phyloP scores from a whole-genome alignment of 1,140 invertebrate species.

The Aethina tumida region DNA sequence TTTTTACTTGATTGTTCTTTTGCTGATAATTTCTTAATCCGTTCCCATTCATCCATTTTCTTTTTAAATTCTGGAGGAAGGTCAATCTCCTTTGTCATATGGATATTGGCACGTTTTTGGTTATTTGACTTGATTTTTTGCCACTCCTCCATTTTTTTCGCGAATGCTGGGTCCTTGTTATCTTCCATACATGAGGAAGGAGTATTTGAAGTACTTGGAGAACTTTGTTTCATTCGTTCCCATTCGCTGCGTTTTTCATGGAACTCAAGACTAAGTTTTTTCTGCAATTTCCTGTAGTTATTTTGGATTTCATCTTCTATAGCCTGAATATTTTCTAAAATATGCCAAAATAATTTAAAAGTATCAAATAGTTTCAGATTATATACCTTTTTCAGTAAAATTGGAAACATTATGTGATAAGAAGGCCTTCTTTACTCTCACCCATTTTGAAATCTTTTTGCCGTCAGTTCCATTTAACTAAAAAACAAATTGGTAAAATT shows the following conservation, averaged over 20 bases:
- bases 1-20: constrained; percentile 48
- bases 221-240: constrained; percentile 45
- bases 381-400: no score
- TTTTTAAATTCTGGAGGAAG: constrained; percentile 67
- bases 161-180: constrained; percentile 26
- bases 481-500: constrained; percentile 8
- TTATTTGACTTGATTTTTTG: constrained; percentile 32
- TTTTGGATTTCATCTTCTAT: constrained; percentile 42
- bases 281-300: constrained; percentile 53
- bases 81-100: constrained; percentile 46
- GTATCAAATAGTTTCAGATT: no score
- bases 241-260: constrained; percentile 61
- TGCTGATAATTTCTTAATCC: constrained; percentile 61
- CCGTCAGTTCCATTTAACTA: constrained; percentile 4
- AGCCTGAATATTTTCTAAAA: no score
- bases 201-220: constrained; percentile 14
- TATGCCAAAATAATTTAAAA: no score
- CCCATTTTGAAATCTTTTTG: constrained; percentile 50
- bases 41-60: constrained; percentile 76
- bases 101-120: constrained; percentile 12
- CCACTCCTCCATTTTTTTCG: constrained; percentile 36
- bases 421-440: constrained; percentile 61
- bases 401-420: no score
- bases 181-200: constrained; percentile 25
- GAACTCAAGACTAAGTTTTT: constrained; percentile 61